Evolutionary conservation across 2,113 vertebrate genomes (phyloP), one percentile per base, ranked within the genome.

Genomic region (Pseudopodoces humilis): DNA sequence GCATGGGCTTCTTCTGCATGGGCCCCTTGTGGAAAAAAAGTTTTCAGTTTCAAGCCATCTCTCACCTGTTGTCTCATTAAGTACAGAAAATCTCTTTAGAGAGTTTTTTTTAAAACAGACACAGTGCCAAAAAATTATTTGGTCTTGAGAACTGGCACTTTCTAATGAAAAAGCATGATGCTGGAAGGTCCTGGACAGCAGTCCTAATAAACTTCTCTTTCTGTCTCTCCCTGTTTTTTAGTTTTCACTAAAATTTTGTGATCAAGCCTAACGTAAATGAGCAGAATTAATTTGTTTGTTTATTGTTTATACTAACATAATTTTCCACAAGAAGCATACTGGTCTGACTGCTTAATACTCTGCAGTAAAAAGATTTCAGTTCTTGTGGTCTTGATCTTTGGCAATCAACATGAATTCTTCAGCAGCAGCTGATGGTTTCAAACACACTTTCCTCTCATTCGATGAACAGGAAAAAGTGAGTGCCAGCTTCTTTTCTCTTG

Each of bases 161-260:
- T 58, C 37, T 69, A 46, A 62, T 27, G n/a, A 80, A 72, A 90
- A 87, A 74, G 1, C 4, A 24, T 47, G 15, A 55, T 74, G 5
- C 23, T 86, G 56, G 13, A 88, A 86, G 13, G 20, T 78, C 33
- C 52, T 80, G 11, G 5, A 14, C 37, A 53, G 43, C 13, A 49
- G 7, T 33, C 12, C 11, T 14, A 0, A 10, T 59, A n/a, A 33
- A 7, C 0, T 53, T 72, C 5, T 53, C 13, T 78, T 50, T 30
- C 11, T 80, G 11, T 35, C 7, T 53, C 33, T 52, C 39, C 13
- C 4, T 41, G 33, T 62, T 74, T 69, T 74, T 24, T 6, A 65
- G 1, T 64, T 87, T 84, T 68, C 31, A 28, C 30, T 62, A 46
- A 71, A 64, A 33, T 81, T 55, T 58, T 59, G 15, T 35, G 6